Base-by-base conservation (phyloP, 2,888 invertebrate species). In the Yponomeuta sedellus region DNA sequence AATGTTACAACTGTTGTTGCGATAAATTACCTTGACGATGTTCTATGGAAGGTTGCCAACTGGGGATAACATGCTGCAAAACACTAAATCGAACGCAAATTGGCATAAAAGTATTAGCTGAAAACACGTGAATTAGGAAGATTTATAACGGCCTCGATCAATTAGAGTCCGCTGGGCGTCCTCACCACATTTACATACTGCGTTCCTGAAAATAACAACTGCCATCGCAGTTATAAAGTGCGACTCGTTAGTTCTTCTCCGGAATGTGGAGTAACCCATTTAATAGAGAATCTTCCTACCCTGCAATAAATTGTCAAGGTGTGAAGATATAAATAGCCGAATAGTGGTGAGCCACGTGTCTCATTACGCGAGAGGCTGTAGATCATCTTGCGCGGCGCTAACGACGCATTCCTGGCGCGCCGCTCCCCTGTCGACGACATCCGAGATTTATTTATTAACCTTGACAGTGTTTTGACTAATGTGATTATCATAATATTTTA, bases 91-190 rank as follows among this genome's bases (percentile, higher is more conserved):
- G 12, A 52, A 52, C 44, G 10, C 44, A 16, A 3, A 52, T 3
- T 52, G 16, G 12, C 12, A 52, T 16, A 52, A 52, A 52, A 44
- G 44, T 52, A 16, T 52, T 12, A 52, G 66, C 61, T 67, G 68
- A 64, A 64, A 67, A 66, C 68, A 70, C 71, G 74, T 71, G 67
- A 66, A 68, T 66, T 62, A 69, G 71, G 66, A 67, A 67, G 72
- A 74, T 75, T 74, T 74, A 75, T 74, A 69, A 72, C 74, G 72
- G 70, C 69, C 70, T 62, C 64, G 16, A 63, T 66, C 71, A 72
- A 73, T 73, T 73, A 74, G 71, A 34, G 69, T 59, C 66, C 64
- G 61, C 22, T 61, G 62, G 61, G 12, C 59, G 8, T 34, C 34
- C 34, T 66, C 44, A 61, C 64, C 66, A 64, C 63, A 56, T 64